Evolutionary conservation across 2,888 invertebrate species (phyloP).

Genomic region (Oscheius sp.): DNA sequence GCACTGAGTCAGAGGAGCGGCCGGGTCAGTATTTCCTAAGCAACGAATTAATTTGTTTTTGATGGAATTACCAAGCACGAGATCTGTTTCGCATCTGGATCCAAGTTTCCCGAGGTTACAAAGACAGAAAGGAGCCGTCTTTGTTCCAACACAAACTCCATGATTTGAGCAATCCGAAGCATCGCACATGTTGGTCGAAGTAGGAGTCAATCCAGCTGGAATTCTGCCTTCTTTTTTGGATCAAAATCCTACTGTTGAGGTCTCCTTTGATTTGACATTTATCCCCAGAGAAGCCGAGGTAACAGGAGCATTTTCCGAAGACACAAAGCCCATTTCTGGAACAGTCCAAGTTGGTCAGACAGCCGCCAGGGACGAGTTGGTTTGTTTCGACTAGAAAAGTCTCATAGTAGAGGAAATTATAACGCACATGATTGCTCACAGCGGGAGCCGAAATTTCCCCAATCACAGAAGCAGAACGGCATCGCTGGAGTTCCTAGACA

Average conservation of each 20-base stretch:
- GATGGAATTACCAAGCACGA: slow-evolving; percentile 7
- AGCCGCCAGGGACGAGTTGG: background rate
- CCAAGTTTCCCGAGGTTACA: slow-evolving; percentile 72
- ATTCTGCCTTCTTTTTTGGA: background rate
- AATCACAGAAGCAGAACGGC: slow-evolving; percentile 56
- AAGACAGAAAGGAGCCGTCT: slow-evolving; percentile 77
- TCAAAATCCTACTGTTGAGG: background rate
- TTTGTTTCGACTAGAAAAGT: background rate
- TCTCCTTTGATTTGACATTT: slow-evolving; percentile 5
- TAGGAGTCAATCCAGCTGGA: background rate
- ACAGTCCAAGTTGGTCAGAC: slow-evolving; percentile 13
- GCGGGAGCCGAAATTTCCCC: slow-evolving; percentile 53
- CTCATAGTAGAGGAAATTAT: background rate
- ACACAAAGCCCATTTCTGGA: slow-evolving; percentile 21
- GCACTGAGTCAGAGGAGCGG: slow-evolving; percentile 53
- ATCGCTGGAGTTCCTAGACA: slow-evolving; percentile 46
- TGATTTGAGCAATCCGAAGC: slow-evolving; percentile 55
- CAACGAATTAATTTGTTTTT: background rate
- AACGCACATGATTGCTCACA: slow-evolving; percentile 52
- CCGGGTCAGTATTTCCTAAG: slow-evolving; percentile 45
- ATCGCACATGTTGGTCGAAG: slow-evolving; percentile 36
- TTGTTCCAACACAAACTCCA: slow-evolving; percentile 60
- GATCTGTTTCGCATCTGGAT: slow-evolving; percentile 45
- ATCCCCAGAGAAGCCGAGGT: slow-evolving; percentile 20
- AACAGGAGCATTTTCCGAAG: slow-evolving; percentile 17